Percentiles rank a stretch among this genome's conserved stretches.
Evolutionary conservation across 2,888 invertebrate genomes (phyloP).

Genomic region (Hipparchia sbordonii): DNA sequence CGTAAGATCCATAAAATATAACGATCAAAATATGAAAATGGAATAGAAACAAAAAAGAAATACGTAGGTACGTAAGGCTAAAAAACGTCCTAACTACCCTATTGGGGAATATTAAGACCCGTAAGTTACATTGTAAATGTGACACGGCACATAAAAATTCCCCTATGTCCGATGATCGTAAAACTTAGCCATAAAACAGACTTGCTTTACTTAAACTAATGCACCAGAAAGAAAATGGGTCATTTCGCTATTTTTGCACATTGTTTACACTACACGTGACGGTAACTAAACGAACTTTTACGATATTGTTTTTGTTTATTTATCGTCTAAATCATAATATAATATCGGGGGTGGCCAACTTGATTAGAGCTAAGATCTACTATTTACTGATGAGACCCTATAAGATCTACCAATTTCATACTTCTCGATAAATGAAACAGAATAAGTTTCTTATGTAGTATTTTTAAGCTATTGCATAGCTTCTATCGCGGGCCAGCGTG

Average conservation of each 20-base stretch:
- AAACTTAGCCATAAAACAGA: constrained; percentile 34
- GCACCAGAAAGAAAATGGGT: constrained; percentile 30
- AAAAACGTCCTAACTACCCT: neutral
- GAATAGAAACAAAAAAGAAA: neutral
- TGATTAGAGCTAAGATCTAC: too few species aligned
- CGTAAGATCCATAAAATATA: neutral
- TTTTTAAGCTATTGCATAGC: too few species aligned
- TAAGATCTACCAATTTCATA: too few species aligned
- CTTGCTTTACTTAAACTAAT: constrained; percentile 29
- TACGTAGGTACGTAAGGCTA: neutral
- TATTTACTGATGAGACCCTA: too few species aligned
- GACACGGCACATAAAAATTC: constrained; percentile 32
- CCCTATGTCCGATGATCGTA: constrained; percentile 33
- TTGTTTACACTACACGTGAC: neutral
- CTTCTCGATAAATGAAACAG: too few species aligned
- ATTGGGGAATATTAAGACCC: constrained; percentile 1
- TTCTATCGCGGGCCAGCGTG: too few species aligned
- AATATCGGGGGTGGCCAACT: too few species aligned
- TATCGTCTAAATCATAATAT: neutral
- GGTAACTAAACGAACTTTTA: neutral
- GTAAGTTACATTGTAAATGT: constrained; percentile 28
- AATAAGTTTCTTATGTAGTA: too few species aligned
- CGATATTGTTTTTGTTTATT: neutral
- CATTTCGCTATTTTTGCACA: constrained; percentile 24
- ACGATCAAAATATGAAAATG: neutral